Evolutionary conservation across 2,888 invertebrate species (phyloP).

Genomic region (Chironomus tentans): DNA sequence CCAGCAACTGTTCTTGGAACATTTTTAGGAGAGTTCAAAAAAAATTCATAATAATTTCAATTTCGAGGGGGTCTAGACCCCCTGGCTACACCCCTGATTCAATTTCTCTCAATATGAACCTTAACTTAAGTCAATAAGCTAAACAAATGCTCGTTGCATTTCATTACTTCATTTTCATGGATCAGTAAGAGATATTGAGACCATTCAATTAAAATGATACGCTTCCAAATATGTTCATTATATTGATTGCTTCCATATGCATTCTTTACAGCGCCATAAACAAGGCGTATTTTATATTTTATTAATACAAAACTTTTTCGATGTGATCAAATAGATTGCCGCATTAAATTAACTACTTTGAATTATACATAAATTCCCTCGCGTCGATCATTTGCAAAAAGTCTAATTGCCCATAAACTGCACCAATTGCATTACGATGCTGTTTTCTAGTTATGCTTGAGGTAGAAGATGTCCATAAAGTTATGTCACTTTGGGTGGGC

Average conservation of each 20-base stretch:
- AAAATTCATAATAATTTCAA: too few species aligned
- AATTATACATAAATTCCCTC: neutral
- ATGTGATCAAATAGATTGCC: neutral
- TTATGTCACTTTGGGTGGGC: too few species aligned
- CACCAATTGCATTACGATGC: neutral
- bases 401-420: conserved; percentile 12
- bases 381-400: neutral
- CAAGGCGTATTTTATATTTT: neutral
- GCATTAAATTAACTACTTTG: neutral
- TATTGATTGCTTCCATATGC: neutral
- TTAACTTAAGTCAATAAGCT: neutral
- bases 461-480: too few species aligned
- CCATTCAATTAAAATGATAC: conserved; percentile 5
- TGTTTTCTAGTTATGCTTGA: too few species aligned
- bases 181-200: neutral
- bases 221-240: conserved; percentile 7
- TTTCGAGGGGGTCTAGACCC: too few species aligned
- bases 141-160: neutral
- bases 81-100: too few species aligned
- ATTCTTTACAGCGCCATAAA: neutral
- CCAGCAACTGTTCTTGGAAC: too few species aligned
- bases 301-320: neutral
- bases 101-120: neutral
- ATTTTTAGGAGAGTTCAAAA: too few species aligned
- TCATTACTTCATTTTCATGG: conserved; percentile 8